Evolutionary conservation across 2,888 invertebrate genomes (phyloP).

Genomic region (Dryadula phaetusa): DNA sequence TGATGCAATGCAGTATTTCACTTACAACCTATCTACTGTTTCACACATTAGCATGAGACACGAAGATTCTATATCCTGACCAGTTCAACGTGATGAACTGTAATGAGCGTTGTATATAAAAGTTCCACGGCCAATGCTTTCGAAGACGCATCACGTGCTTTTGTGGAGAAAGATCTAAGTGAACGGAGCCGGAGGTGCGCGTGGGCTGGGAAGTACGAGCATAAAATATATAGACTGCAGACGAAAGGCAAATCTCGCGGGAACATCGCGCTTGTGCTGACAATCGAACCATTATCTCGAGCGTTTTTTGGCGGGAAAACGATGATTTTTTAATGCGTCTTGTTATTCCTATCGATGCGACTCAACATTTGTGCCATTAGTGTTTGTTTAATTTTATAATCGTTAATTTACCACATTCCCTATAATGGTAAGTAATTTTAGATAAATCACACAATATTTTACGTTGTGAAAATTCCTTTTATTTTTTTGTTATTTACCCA

Average conservation of each 20-base stretch:
- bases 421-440: slow-evolving; percentile 24
- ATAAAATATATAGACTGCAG: slow-evolving; percentile 31
- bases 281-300: slow-evolving; percentile 42
- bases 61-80: slow-evolving; percentile 2
- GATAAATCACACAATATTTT: neutral
- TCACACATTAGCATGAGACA: neutral
- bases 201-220: slow-evolving; percentile 48
- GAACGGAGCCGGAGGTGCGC: slow-evolving; percentile 58
- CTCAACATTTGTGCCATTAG: slow-evolving; percentile 20
- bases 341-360: neutral
- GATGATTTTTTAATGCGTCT: slow-evolving; percentile 12
- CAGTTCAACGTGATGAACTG: neutral
- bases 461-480: neutral
- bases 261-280: slow-evolving; percentile 67
- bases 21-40: neutral
- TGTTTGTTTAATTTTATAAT: slow-evolving; percentile 6
- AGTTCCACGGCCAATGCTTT: slow-evolving; percentile 67
- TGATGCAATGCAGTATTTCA: slow-evolving; percentile 40
- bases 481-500: neutral
- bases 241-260: slow-evolving; percentile 69
- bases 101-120: slow-evolving; percentile 19
- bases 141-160: slow-evolving; percentile 68
- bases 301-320: slow-evolving; percentile 62
- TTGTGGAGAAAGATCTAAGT: slow-evolving; percentile 61
- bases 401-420: neutral